Percentiles rank a stretch among this genome's conserved stretches.
phyloP scores from a whole-genome alignment of 2,797 vertebrate species.

The Falco columbarius region DNA sequence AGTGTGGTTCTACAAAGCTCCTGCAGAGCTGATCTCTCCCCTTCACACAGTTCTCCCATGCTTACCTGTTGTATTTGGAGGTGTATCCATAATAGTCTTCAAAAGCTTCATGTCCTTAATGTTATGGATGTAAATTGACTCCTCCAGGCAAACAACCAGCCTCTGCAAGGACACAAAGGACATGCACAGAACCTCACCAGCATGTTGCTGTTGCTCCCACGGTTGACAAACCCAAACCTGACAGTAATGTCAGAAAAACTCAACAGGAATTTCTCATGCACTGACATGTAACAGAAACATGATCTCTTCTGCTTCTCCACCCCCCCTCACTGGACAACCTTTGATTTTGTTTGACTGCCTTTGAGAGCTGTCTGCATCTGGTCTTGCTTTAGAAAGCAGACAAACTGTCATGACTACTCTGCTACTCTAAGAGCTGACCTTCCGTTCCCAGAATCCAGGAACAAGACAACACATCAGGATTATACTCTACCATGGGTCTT shows the following conservation, averaged over 20 bases:
- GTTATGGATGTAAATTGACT: conserved; percentile 94
- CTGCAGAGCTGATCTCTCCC: not conserved
- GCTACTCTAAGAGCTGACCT: not conserved
- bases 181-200: not conserved
- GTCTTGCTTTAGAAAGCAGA: not conserved
- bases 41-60: not conserved
- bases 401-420: not conserved
- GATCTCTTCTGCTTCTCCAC: not conserved
- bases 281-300: not conserved
- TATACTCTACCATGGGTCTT: not conserved
- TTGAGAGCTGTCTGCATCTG: not conserved
- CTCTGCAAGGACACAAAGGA: conserved; percentile 80
- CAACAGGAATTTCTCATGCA: not conserved
- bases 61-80: conserved; percentile 88
- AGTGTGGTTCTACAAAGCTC: not conserved
- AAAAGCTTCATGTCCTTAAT: conserved; percentile 97
- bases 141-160: conserved; percentile 92
- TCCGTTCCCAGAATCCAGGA: not conserved
- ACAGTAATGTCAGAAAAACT: not conserved
- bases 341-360: not conserved
- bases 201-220: not conserved
- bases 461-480: not conserved
- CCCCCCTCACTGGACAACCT: not conserved
- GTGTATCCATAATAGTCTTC: conserved; percentile 91
- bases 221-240: not conserved